phyloP scores from a whole-genome alignment of 2,888 invertebrate species.

The Salticus scenicus region DNA sequence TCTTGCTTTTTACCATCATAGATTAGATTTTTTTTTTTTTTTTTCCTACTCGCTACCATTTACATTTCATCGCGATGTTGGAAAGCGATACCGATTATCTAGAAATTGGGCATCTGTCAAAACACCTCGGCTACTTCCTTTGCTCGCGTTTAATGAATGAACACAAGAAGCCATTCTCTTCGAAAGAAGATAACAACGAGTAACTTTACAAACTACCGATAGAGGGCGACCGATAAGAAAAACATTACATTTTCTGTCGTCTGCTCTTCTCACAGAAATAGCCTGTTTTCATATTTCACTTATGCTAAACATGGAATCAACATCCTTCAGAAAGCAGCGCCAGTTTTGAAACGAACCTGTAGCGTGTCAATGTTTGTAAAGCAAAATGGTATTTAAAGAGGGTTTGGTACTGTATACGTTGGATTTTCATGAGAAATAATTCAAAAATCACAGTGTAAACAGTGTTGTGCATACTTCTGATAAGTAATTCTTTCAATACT shows the following conservation, averaged over 20 bases:
- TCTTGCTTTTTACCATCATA: too few relatives aligned
- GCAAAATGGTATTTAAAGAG: too few relatives aligned
- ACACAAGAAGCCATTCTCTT: too few relatives aligned
- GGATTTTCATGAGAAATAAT: too few relatives aligned
- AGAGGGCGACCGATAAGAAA: conserved; percentile 21
- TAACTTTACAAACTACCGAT: neutral
- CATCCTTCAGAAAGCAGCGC: neutral
- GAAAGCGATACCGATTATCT: neutral
- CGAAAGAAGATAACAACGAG: neutral
- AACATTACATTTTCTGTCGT: neutral
- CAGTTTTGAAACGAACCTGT: neutral
- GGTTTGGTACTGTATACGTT: too few relatives aligned
- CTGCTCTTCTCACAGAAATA: neutral
- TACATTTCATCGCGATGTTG: neutral
- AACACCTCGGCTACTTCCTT: neutral
- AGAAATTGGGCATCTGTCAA: neutral
- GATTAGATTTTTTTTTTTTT: too few relatives aligned
- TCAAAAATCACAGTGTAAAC: too few relatives aligned
- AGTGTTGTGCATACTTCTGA: too few relatives aligned
- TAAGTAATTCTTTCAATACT: too few relatives aligned
- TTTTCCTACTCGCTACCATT: too few relatives aligned
- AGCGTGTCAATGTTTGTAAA: too few relatives aligned
- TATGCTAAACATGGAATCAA: neutral
- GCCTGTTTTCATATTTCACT: neutral
- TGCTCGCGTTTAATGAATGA: neutral